Percentiles rank a stretch among this genome's conserved stretches.
Evolutionary conservation across 2,113 vertebrate genomes (phyloP).

Genomic region (Lamprologus tigripictilis): DNA sequence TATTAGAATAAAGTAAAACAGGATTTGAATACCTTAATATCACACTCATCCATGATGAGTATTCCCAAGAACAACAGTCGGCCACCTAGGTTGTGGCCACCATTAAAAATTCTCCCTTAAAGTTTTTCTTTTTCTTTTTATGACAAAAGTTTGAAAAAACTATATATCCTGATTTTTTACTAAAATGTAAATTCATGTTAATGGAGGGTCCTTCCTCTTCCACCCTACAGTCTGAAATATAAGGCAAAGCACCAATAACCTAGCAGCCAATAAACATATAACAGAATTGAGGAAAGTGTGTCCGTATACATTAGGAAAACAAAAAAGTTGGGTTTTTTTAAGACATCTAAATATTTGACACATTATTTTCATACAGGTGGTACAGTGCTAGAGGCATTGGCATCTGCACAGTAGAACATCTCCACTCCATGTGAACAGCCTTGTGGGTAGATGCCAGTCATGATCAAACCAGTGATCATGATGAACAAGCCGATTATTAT

Average conservation of each 20-base stretch:
- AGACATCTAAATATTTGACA: not conserved
- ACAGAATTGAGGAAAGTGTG: not conserved
- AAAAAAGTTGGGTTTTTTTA: not conserved
- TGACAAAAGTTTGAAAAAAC: not conserved
- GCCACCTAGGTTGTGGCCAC: not conserved
- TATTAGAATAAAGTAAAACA: not conserved
- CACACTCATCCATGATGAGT: not conserved
- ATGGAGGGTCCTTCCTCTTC: not conserved
- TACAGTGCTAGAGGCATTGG: conserved; percentile 72
- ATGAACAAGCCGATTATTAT: conserved; percentile 78
- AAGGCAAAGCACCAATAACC: not conserved
- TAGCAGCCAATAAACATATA: not conserved
- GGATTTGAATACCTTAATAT: not conserved
- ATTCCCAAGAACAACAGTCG: not conserved
- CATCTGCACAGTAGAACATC: conserved; percentile 84
- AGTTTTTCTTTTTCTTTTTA: not conserved
- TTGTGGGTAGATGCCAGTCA: conserved; percentile 78
- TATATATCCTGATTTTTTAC: not conserved
- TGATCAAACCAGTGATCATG: conserved; percentile 80
- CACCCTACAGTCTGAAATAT: not conserved
- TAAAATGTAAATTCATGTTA: not conserved
- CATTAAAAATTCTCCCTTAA: not conserved
- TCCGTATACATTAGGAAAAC: not conserved
- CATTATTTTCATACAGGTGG: conserved; percentile 2
- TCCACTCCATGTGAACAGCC: conserved; percentile 87